These are phyloP conservation scores for Pempheris klunzingeri DNA, from an alignment of 2,797 vertebrate species.

Conservation along the genomic window DNA sequence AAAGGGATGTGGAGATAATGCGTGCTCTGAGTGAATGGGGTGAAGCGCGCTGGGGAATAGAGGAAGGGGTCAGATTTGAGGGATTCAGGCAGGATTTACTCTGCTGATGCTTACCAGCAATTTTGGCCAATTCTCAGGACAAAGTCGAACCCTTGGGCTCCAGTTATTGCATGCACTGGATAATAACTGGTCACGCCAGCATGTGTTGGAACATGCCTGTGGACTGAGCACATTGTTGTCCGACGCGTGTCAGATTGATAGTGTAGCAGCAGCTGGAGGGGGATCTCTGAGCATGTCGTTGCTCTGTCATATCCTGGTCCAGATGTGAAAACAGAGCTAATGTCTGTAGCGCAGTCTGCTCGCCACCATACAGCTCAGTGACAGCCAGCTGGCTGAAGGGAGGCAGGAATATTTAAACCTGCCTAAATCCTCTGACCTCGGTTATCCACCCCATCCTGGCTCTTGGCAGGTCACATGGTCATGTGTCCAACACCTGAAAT, in stretches of 20 bases:
- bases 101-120: conserved; percentile 25
- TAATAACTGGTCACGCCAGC: conserved; percentile 52
- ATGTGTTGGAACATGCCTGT: conserved; percentile 72
- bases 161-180: conserved; percentile 24
- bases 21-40: conserved; percentile 27
- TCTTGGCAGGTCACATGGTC: conserved; percentile 29
- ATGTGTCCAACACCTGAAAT: conserved; percentile 25
- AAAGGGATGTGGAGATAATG: conserved; percentile 47
- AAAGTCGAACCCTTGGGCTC: not conserved
- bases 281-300: conserved; percentile 15
- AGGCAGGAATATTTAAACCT: conserved; percentile 12
- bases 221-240: conserved; percentile 69
- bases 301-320: conserved; percentile 51
- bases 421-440: conserved; percentile 53
- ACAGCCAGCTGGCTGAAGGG: conserved; percentile 41
- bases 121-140: conserved; percentile 34
- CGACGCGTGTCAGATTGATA: conserved; percentile 65
- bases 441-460: conserved; percentile 19
- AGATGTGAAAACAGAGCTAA: conserved; percentile 69
- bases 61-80: conserved; percentile 23
- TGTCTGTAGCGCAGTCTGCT: conserved; percentile 18
- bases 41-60: conserved; percentile 33
- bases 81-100: conserved; percentile 39
- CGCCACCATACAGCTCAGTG: not conserved
- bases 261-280: conserved; percentile 65